These are phyloP conservation scores for Rattus rattus DNA, from an alignment of 2,113 vertebrate species.

Conservation along the genomic window DNA sequence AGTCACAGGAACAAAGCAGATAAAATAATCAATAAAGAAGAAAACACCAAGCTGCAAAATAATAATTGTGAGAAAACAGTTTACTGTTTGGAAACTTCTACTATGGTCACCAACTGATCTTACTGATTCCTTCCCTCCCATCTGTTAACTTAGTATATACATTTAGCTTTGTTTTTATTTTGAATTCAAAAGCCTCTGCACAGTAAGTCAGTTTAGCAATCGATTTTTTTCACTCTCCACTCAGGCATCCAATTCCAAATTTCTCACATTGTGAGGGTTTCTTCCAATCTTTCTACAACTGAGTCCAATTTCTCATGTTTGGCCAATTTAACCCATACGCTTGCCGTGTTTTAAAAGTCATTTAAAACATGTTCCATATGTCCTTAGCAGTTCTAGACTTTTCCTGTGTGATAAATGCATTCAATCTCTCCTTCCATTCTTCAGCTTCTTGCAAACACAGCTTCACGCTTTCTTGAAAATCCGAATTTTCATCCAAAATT, in stretches of 20 bases:
- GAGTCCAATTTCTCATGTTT: not conserved
- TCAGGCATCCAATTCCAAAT: not conserved
- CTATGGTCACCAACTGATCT: not conserved
- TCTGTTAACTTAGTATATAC: not conserved
- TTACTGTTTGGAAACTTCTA: slow-evolving; percentile 5
- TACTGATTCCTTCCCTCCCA: not conserved
- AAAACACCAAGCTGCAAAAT: not conserved
- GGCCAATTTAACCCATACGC: not conserved
- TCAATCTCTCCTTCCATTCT: not conserved
- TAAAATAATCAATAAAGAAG: not conserved
- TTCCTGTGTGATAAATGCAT: not conserved
- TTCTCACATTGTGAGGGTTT: not conserved
- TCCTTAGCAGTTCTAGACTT: not conserved
- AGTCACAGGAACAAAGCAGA: not conserved
- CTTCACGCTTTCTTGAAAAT: not conserved
- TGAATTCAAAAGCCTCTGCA: slow-evolving; percentile 2
- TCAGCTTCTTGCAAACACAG: not conserved
- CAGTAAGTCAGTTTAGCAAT: not conserved
- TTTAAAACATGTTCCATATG: not conserved
- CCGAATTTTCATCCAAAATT: slow-evolving; percentile 19
- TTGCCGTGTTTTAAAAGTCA: not conserved
- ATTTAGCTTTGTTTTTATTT: not conserved
- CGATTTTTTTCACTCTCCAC: not conserved
- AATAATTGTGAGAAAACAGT: not conserved
- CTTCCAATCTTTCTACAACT: not conserved